These are phyloP conservation scores for Drosophila erecta DNA, from an alignment of 1,140 invertebrate species.

Conservation along the genomic window DNA sequence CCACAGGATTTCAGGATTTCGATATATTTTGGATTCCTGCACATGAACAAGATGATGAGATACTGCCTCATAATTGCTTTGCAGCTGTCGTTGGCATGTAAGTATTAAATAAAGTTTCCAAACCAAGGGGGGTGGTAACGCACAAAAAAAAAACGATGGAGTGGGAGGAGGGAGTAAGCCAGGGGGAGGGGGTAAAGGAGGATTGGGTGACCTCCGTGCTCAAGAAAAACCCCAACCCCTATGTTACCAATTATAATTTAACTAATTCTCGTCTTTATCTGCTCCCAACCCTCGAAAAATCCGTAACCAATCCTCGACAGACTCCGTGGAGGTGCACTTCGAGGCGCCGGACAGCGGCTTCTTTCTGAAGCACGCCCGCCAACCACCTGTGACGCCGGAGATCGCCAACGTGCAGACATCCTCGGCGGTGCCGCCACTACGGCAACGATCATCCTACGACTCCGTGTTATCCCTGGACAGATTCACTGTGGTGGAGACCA, in stretches of 20 bases:
- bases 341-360: conserved; percentile 95
- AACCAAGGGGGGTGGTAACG: conserved; percentile 5
- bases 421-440: conserved; percentile 60
- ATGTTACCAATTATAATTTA: background rate
- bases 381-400: conserved; percentile 85
- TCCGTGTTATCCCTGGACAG: conserved; percentile 90
- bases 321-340: conserved; percentile 92
- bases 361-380: conserved; percentile 92
- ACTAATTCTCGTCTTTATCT: background rate
- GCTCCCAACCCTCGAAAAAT: background rate
- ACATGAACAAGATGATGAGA: conserved; percentile 47
- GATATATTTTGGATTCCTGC: conserved; percentile 9
- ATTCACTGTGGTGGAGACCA: conserved; percentile 95
- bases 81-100: conserved; percentile 65
- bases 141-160: background rate
- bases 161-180: background rate
- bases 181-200: background rate
- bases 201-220: conserved; percentile 1
- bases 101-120: conserved; percentile 31
- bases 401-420: conserved; percentile 69
- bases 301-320: background rate
- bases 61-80: conserved; percentile 57
- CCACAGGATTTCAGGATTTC: conserved; percentile 3
- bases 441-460: conserved; percentile 83
- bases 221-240: too few species aligned